Evolutionary conservation across 2,113 vertebrate genomes (phyloP).

Genomic region (Apaloderma vittatum): DNA sequence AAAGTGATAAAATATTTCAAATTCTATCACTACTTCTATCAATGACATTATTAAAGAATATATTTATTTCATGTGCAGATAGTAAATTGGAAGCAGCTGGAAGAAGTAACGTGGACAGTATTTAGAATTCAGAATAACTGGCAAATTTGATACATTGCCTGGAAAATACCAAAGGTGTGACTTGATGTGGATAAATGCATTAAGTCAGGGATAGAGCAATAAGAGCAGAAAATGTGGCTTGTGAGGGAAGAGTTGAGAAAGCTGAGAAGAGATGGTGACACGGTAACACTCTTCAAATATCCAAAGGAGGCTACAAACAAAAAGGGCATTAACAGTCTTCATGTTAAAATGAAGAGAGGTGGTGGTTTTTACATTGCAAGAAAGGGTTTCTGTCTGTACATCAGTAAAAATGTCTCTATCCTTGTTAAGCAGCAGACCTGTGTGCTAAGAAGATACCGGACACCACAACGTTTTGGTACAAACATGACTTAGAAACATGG

Average conservation of each 20-base stretch:
- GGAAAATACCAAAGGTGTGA: background rate
- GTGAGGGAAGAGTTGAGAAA: background rate
- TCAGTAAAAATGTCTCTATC: background rate
- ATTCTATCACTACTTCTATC: background rate
- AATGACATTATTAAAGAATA: background rate
- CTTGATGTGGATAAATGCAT: background rate
- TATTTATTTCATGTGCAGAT: background rate
- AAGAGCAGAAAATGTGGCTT: background rate
- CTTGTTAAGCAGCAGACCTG: background rate
- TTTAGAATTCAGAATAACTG: background rate
- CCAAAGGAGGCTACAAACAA: background rate
- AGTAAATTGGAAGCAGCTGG: background rate
- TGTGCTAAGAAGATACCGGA: background rate
- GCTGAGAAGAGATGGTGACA: background rate
- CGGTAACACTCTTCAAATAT: background rate
- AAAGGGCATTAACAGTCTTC: background rate
- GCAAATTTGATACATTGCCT: background rate
- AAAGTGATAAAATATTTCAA: slow-evolving; percentile 7
- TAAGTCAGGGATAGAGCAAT: background rate
- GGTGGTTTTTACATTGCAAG: background rate
- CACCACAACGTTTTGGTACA: background rate
- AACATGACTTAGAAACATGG: background rate
- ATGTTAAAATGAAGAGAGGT: background rate
- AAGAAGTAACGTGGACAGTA: background rate
- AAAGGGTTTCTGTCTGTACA: background rate